Base-by-base conservation (phyloP, 2,113 vertebrate species). In the Podilymbus podiceps region DNA sequence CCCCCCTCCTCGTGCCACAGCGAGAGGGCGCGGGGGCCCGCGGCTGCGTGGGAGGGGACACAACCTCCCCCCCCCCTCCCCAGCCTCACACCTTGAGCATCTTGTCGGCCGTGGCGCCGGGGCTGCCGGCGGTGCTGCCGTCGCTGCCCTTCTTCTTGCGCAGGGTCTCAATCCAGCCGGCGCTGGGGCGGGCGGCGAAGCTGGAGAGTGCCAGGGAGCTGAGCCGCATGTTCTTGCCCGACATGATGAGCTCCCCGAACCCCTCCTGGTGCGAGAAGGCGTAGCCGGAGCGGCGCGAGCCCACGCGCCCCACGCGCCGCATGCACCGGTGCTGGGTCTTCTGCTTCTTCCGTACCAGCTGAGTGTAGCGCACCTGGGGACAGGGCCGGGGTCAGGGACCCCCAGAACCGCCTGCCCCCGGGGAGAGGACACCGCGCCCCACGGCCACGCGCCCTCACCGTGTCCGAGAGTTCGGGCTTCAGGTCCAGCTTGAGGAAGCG, bases 241-340 rank as follows among this genome's bases (percentile, higher is more conserved):
- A 99, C 93, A 99, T 99, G 93, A 99, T 99, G 89, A 99, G 98
- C 94, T 99, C 99, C 40, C 99, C 99, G 0, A 99, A 99, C 38
- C 99, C 99, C 78, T 99, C 99, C 95, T 99, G 99, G 96, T 99
- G 99, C 4, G 99, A 99, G 88, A 99, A 99, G 90, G 99, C 99
- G 0, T 99, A 99, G 80, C 99, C 99, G 0, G 99, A 99, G 87
- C 99, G 98, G 16, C 98, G 98, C 0, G 99, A 99, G 3, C 99
- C 98, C 0, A 86, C 88, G 0, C 98, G 98, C 4, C 98, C 98
- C 8, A 98, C 96, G 2, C 98, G 98, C 19, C 97, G 97, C 95
- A 98, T 83, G 21, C 97, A 97, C 84, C 98, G 75, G 93, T 98
- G 97, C 97, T 98, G 98, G 0, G 98, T 95, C 88, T 99, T 99